phyloP scores from a whole-genome alignment of 64 coral and sea anemone species.

The Hydrozoanthus tunicans region DNA sequence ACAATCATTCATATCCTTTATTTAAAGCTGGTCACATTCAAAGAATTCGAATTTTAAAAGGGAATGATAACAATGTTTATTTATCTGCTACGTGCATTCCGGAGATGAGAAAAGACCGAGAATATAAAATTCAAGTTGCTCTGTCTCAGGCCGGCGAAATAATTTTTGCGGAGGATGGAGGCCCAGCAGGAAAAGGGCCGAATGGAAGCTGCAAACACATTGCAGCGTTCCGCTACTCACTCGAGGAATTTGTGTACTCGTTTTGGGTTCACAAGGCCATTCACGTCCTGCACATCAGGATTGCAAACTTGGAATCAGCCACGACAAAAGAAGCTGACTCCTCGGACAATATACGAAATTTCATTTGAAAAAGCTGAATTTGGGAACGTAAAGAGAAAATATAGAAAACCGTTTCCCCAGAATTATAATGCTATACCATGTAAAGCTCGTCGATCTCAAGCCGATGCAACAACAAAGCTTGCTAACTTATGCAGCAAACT shows the following conservation, averaged over 20 bases:
- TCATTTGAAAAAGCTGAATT: slow-evolving; percentile 35
- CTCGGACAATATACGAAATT: slow-evolving; percentile 27
- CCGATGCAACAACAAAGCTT: slow-evolving; percentile 2
- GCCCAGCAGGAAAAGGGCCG: slow-evolving; percentile 11
- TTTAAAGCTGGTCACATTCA: slow-evolving; percentile 49
- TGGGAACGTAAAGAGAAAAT: slow-evolving; percentile 29
- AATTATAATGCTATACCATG: slow-evolving; percentile 17
- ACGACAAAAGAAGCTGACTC: slow-evolving; percentile 42
- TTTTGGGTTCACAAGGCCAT: slow-evolving; percentile 37
- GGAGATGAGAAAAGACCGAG: slow-evolving; percentile 28
- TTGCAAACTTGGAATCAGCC: slow-evolving; percentile 60
- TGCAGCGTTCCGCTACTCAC: slow-evolving; percentile 44
- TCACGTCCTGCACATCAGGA: slow-evolving; percentile 3
- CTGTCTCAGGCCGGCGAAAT: slow-evolving; percentile 20
- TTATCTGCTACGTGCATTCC: slow-evolving; percentile 27
- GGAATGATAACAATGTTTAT: slow-evolving; percentile 49
- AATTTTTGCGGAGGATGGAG: slow-evolving; percentile 37
- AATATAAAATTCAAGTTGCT: slow-evolving; percentile 43
- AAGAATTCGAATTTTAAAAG: slow-evolving; percentile 34
- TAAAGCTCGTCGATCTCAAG: slow-evolving; percentile 3
- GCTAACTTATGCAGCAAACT: slow-evolving; percentile 13
- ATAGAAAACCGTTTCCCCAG: slow-evolving; percentile 23
- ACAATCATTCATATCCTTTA: slow-evolving; percentile 40
- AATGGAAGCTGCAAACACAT: slow-evolving; percentile 63
- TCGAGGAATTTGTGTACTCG: slow-evolving; percentile 44